Evolutionary conservation across 2,888 invertebrate species (phyloP).

Genomic region (Eucera pruinosa): DNA sequence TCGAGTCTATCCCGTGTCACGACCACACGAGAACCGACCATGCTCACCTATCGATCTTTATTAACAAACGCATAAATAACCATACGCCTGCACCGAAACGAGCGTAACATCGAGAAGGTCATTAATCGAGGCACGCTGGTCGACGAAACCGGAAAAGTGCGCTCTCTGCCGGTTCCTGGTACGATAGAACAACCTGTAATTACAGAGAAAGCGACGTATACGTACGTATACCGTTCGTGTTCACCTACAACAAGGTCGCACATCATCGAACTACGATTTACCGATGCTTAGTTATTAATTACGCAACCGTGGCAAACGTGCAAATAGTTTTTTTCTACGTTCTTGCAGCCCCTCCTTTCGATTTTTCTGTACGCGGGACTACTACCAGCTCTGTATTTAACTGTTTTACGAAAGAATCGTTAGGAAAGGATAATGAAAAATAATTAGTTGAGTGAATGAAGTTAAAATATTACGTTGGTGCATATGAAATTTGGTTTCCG

Average conservation of each 20-base stretch:
- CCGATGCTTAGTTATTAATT: slow-evolving; percentile 39
- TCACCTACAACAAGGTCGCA: slow-evolving; percentile 45
- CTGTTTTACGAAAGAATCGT: no score
- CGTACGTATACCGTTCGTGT: slow-evolving; percentile 11
- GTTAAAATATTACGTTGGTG: no score
- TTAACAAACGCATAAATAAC: slow-evolving; percentile 21
- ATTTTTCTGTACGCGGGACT: neutral
- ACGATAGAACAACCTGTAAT: slow-evolving; percentile 48
- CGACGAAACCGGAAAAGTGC: slow-evolving; percentile 39
- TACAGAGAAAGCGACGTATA: slow-evolving; percentile 47
- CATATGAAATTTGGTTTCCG: no score
- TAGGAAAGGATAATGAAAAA: no score
- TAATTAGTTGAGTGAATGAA: no score
- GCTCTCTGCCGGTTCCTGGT: slow-evolving; percentile 45
- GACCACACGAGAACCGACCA: slow-evolving; percentile 7
- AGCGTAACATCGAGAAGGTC: slow-evolving; percentile 32
- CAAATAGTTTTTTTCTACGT: slow-evolving; percentile 23
- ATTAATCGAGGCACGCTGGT: slow-evolving; percentile 40
- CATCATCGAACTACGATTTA: slow-evolving; percentile 24
- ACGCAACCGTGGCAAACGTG: slow-evolving; percentile 35
- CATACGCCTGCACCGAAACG: slow-evolving; percentile 4
- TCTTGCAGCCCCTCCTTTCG: neutral
- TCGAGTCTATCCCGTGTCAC: neutral
- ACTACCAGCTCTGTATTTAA: no score
- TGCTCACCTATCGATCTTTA: slow-evolving; percentile 22